Percentiles rank a stretch among this genome's conserved stretches.
These are phyloP conservation scores for Clarias fuscus DNA, from an alignment of 2,797 vertebrate species.

Conservation along the genomic window DNA sequence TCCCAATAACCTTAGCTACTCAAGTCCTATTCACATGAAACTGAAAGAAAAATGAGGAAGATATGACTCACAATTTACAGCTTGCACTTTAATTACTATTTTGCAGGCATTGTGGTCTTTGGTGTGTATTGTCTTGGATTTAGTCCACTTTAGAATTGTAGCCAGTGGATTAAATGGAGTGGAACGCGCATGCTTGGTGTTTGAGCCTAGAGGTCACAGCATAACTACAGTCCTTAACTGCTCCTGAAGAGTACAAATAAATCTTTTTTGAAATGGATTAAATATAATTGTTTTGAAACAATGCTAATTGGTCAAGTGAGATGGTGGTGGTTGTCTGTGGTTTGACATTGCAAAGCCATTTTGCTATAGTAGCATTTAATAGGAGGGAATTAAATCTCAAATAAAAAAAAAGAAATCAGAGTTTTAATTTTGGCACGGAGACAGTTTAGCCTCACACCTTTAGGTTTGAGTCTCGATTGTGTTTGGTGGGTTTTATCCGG, in stretches of 20 bases:
- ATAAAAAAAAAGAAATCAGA: background rate
- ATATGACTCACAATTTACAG: background rate
- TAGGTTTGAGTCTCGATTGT: too few relatives aligned
- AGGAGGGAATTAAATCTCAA: background rate
- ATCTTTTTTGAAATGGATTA: background rate
- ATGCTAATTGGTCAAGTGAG: background rate
- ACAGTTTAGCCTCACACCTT: too few relatives aligned
- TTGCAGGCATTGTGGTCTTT: background rate
- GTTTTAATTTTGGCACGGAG: too few relatives aligned
- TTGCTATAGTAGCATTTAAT: background rate
- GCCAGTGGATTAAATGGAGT: conserved; percentile 3
- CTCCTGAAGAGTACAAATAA: background rate
- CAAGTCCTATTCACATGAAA: background rate
- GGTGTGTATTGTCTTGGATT: background rate
- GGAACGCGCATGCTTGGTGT: background rate
- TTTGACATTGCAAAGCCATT: too few relatives aligned
- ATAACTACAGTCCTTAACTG: background rate
- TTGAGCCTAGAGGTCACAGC: background rate
- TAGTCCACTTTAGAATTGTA: background rate
- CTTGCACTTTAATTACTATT: background rate
- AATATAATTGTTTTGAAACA: background rate
- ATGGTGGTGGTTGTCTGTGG: background rate
- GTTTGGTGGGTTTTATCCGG: too few relatives aligned
- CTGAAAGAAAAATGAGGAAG: background rate
- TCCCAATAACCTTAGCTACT: background rate